Base-by-base conservation (phyloP, 2,113 vertebrate species). In the Pseudorasbora parva region DNA sequence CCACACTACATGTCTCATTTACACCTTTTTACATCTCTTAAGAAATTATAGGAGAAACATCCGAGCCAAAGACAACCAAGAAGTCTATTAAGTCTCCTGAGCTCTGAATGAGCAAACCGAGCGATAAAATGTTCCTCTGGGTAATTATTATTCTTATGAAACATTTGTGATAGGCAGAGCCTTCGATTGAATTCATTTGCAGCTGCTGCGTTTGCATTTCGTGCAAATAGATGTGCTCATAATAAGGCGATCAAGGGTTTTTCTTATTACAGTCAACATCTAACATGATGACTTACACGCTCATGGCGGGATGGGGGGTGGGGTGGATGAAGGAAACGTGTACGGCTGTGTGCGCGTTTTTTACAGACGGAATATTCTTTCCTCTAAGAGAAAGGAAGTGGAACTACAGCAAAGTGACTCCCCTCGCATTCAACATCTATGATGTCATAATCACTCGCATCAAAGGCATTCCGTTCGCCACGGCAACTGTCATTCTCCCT, bases 361-460 rank as follows among this genome's bases (percentile, higher is more conserved):
- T 57, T 41, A 45, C n/a, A 5, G 3, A 60, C n/a, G 7, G 14
- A 60, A 41, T 59, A 47, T 14, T 72, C 69, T 72, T 21, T 47
- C 12, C n/a, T 9, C 19, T 51, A 74, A 77, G 19, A 81, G 45
- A 81, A 68, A 49, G 59, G 17, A 77, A 77, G 54, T 77, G 30
- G 49, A 81, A 81, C 78, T 68, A 17, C 78, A 68, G 78, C 60
- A 68, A 68, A 80, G 45, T 30, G 45, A n/a, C 90, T 90, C 91
- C 91, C 90, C 90, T 91, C 92, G 91, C 88, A 84, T 91, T 93
- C 90, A 82, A 88, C 89, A 92, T 93, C 93, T 94, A 92, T 93
- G 92, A 93, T 93, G 93, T 94, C 94, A 93, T 94, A 93, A 94
- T 94, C 92, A 94, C 91, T 93, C 89, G 92, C 93, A 94, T 94